Conservation (phyloP, 2,888 invertebrate genomes). For the Synergus itoensis region DNA sequence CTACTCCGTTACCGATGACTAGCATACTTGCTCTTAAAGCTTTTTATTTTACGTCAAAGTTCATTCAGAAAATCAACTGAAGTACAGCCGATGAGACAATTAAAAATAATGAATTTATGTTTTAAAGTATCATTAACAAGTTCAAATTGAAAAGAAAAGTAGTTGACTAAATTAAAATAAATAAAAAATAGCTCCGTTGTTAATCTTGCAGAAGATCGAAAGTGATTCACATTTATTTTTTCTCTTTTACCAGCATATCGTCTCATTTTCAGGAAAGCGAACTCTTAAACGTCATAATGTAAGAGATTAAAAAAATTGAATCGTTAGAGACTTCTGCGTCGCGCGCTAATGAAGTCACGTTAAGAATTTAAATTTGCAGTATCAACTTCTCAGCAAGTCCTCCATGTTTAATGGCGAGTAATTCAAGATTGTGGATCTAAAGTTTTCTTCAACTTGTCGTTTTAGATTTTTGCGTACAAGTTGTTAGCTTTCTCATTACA, state of each 20-base stretch:
- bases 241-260: not conserved
- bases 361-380: constrained; percentile 30
- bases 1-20: constrained; percentile 10
- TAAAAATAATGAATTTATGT: too few relatives aligned
- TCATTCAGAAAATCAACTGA: not conserved
- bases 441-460: constrained; percentile 8
- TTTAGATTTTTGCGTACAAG: not conserved
- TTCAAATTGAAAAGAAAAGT: not conserved
- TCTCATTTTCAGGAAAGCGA: constrained; percentile 33
- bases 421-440: constrained; percentile 17
- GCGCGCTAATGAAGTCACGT: constrained; percentile 40
- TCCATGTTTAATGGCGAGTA: constrained; percentile 16
- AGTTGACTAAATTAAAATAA: not conserved
- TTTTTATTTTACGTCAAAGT: not conserved
- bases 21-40: not conserved
- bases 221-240: constrained; percentile 6
- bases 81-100: not conserved
- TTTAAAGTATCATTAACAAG: too few relatives aligned
- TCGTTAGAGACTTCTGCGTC: constrained; percentile 35
- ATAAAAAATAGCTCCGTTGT: not conserved
- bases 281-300: constrained; percentile 6
- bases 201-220: constrained; percentile 9
- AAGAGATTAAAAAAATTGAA: constrained; percentile 37
- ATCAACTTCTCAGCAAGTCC: constrained; percentile 18
- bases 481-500: accelerated